Evolutionary conservation across 2,113 vertebrate species (phyloP).

Genomic region (Euleptes europaea): DNA sequence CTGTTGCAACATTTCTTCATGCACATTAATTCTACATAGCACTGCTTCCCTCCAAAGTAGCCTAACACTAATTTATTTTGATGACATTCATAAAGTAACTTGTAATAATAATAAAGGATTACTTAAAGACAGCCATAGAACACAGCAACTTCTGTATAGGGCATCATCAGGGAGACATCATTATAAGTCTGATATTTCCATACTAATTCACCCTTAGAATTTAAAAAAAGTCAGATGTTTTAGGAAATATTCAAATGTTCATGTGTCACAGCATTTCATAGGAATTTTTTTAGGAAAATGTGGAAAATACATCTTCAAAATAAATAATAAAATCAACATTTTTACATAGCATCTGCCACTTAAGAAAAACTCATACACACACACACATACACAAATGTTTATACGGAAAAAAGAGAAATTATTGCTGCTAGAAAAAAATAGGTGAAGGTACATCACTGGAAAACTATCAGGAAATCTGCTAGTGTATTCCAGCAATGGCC

Average conservation of each 20-base stretch:
- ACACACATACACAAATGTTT: too few species aligned
- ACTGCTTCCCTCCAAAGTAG: conserved; percentile 69
- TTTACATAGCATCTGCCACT: conserved; percentile 38
- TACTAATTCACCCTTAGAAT: conserved; percentile 65
- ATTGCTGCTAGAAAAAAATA: too few species aligned
- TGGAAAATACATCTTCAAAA: too few species aligned
- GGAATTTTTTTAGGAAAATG: too few species aligned
- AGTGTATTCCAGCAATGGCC: too few species aligned
- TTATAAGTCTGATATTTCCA: conserved; percentile 60
- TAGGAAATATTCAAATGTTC: conserved; percentile 58
- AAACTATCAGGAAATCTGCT: too few species aligned
- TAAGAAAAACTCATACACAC: conserved; percentile 43
- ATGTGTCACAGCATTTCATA: conserved; percentile 31
- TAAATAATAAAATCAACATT: not conserved
- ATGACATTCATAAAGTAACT: conserved; percentile 66
- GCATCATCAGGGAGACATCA: conserved; percentile 60
- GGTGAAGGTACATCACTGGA: too few species aligned
- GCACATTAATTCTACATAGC: conserved; percentile 82
- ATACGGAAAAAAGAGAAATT: conserved; percentile 24
- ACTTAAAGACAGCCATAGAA: conserved; percentile 50
- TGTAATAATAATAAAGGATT: conserved; percentile 65
- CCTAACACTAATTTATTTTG: conserved; percentile 78
- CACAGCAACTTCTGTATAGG: conserved; percentile 62
- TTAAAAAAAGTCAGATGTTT: conserved; percentile 47
- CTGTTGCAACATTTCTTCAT: conserved; percentile 75